These are phyloP conservation scores for Pseudanteris insignis DNA, from an alignment of 2,888 invertebrate species.

Conservation along the genomic window DNA sequence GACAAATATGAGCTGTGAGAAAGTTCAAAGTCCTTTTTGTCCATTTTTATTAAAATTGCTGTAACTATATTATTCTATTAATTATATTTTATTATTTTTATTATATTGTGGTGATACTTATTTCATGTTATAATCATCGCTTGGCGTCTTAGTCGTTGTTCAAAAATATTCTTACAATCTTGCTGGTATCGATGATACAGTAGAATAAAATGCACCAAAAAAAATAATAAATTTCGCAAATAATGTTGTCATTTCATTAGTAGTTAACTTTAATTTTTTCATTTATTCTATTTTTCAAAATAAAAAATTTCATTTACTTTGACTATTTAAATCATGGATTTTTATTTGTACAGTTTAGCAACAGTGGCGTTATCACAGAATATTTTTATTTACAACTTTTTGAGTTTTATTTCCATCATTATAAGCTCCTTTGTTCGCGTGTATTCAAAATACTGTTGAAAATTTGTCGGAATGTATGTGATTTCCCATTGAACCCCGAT, in stretches of 20 bases:
- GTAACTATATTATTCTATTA: constrained; percentile 1
- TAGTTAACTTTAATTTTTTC: no score
- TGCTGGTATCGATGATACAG: constrained; percentile 26
- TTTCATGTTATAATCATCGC: neutral
- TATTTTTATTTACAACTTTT: no score
- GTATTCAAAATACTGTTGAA: constrained; percentile 84
- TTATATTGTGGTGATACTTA: constrained; percentile 1
- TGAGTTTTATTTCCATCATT: constrained; percentile 76
- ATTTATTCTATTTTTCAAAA: no score
- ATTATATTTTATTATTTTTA: neutral
- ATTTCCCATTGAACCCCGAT: constrained; percentile 70
- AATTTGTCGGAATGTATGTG: constrained; percentile 74
- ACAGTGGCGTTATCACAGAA: no score
- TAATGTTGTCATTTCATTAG: constrained; percentile 25
- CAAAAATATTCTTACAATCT: constrained; percentile 19
- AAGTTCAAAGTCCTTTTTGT: no score
- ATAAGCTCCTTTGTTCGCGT: constrained; percentile 81
- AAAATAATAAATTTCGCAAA: constrained; percentile 40
- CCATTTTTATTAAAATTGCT: neutral
- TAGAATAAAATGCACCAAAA: constrained; percentile 36
- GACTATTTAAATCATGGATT: no score
- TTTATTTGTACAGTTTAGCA: no score
- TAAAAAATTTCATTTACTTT: no score
- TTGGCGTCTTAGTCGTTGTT: constrained; percentile 13
- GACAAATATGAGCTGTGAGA: no score